These are phyloP conservation scores for Ctenodactylus gundi DNA, from an alignment of 2,113 vertebrate genomes.

Conservation along the genomic window DNA sequence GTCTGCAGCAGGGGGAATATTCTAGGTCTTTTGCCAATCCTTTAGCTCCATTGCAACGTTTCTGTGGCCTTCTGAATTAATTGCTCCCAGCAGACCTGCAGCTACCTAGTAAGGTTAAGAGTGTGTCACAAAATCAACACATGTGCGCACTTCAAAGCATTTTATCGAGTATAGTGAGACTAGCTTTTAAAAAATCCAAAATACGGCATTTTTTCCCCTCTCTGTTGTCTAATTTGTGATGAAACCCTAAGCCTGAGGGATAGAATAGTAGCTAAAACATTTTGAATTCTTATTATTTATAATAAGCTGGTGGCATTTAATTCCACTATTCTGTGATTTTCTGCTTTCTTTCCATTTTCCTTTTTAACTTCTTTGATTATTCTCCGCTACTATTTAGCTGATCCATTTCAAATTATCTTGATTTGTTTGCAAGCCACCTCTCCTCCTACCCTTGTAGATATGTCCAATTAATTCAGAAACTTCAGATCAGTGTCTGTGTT, in stretches of 20 bases:
- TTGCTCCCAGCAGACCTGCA: constrained; percentile 36
- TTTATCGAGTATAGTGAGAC: neutral
- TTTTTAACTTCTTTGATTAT: constrained; percentile 43
- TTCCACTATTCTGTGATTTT: neutral
- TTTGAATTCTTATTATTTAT: neutral
- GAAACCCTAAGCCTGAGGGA: neutral
- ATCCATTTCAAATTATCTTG: neutral
- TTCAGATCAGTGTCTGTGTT: neutral
- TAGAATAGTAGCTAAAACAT: neutral
- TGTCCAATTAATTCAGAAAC: neutral
- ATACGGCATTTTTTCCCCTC: neutral
- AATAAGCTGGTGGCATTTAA: neutral
- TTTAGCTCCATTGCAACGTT: neutral
- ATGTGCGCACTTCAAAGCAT: constrained; percentile 14
- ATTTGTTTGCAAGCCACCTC: neutral
- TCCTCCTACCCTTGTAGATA: neutral
- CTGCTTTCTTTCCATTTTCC: neutral
- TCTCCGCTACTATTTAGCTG: neutral
- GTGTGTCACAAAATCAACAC: constrained; percentile 41
- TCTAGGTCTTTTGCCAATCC: constrained; percentile 45
- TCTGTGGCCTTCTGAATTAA: constrained; percentile 54
- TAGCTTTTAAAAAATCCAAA: neutral
- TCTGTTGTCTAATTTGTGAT: constrained; percentile 4
- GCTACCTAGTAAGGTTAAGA: constrained; percentile 35
- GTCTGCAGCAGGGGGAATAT: constrained; percentile 41